phyloP scores from a whole-genome alignment of 2,797 vertebrate species.

The Brotula barbata region DNA sequence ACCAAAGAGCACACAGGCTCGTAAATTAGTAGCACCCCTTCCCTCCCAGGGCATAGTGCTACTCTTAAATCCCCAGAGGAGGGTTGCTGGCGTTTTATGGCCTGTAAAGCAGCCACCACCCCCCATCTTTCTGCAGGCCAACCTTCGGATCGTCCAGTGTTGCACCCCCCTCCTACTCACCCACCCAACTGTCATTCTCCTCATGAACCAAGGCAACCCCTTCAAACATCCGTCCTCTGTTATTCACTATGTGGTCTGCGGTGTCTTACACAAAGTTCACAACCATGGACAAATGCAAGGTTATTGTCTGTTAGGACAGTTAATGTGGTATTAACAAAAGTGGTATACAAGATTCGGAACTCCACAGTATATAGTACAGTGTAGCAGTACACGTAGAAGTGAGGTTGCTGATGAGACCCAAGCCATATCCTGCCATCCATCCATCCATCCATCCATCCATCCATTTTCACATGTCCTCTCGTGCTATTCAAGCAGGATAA shows the following conservation, averaged over 20 bases:
- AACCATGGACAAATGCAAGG: slow-evolving; percentile 7
- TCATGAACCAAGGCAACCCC: slow-evolving; percentile 2
- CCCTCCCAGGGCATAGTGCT: slow-evolving; percentile 53
- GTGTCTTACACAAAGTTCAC: slow-evolving; percentile 13
- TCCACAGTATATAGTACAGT: not conserved
- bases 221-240: too few relatives aligned
- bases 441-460: not conserved
- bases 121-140: slow-evolving; percentile 33
- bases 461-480: slow-evolving; percentile 7
- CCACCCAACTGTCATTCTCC: slow-evolving; percentile 41
- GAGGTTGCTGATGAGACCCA: not conserved
- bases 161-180: slow-evolving; percentile 18
- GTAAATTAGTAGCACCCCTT: slow-evolving; percentile 67
- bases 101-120: slow-evolving; percentile 45
- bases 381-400: not conserved
- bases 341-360: not conserved
- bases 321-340: too few relatives aligned
- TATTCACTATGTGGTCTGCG: too few relatives aligned
- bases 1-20: slow-evolving; percentile 72
- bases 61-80: slow-evolving; percentile 55
- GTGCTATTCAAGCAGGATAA: too few relatives aligned
- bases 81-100: slow-evolving; percentile 55
- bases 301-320: too few relatives aligned
- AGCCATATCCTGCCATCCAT: not conserved
- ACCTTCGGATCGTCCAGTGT: slow-evolving; percentile 7